Base-by-base conservation (phyloP, 2,888 invertebrate species). In the Bellardia pandia region DNA sequence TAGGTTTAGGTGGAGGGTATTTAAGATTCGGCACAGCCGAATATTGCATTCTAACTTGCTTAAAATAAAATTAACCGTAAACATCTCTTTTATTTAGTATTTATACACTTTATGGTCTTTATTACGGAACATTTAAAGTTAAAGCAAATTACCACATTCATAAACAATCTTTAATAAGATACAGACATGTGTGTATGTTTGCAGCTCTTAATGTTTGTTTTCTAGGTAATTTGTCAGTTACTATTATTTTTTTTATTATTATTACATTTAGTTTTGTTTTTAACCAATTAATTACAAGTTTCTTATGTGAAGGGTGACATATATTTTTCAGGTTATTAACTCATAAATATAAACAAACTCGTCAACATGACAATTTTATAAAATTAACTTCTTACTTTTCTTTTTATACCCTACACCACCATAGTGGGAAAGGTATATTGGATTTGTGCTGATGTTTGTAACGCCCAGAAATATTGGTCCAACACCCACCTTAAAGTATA, bases 271-370 rank as follows among this genome's bases (percentile, higher is more conserved):
- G 7, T 48, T 69, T 69, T 2, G 9, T 40, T 37, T 58, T 56
- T 30, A 48, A 60, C 5, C 40, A 69, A 53, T 69, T 60, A 60
- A 60, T 75, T 82, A 80, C 66, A 23, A 58, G 64, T 37, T 81
- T 66, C 42, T 40, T 60, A 9, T 68, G 56, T 66, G 48, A 76
- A 68, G 76, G 80, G 81, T 91, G 91, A 91, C 91, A 92, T 81
- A 90, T 90, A 91, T 91, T 91, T 90, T 90, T 90, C 91, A 90
- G 90, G 90, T 92, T 91, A 91, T 91, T 91, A 91, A 91, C 91
- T 90, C 89, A 64, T 81, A 76, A 81, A 13, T n/a, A 23, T 16
- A 60, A 85, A 85, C 82, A 81, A 75, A 90, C 83, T 85, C 90
- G 90, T 89, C 88, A 90, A 90, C 89, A 77, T 75, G 56, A 71